Evolutionary conservation across 2,113 vertebrate species (phyloP).

Genomic region (Sterrhoptilus dennistouni): DNA sequence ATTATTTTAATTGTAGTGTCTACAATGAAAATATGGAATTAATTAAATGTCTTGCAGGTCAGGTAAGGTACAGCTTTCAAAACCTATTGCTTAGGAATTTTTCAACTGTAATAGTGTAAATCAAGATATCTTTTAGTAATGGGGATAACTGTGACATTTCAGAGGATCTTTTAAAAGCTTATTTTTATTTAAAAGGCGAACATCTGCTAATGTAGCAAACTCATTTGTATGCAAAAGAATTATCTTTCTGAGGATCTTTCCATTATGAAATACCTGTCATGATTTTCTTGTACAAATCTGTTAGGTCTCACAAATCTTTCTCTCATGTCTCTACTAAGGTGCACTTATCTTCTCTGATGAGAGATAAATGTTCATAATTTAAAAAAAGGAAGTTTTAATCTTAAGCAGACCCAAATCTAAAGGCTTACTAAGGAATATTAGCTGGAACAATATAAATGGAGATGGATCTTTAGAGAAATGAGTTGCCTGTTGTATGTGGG

Average conservation of each 20-base stretch:
- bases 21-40: slow-evolving; percentile 64
- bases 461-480: slow-evolving; percentile 39
- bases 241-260: slow-evolving; percentile 48
- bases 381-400: neutral
- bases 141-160: slow-evolving; percentile 60
- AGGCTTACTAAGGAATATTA: slow-evolving; percentile 46
- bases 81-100: slow-evolving; percentile 35
- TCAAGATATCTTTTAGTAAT: slow-evolving; percentile 67
- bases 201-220: slow-evolving; percentile 48
- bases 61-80: slow-evolving; percentile 52
- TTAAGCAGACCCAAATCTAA: slow-evolving; percentile 25
- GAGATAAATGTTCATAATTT: slow-evolving; percentile 53
- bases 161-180: slow-evolving; percentile 49
- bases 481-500: neutral
- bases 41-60: slow-evolving; percentile 46
- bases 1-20: slow-evolving; percentile 67
- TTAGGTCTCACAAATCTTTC: slow-evolving; percentile 60
- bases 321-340: slow-evolving; percentile 34
- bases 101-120: slow-evolving; percentile 59
- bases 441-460: slow-evolving; percentile 14
- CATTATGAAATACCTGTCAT: slow-evolving; percentile 58
- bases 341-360: slow-evolving; percentile 56
- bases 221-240: slow-evolving; percentile 51
- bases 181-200: slow-evolving; percentile 70
- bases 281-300: slow-evolving; percentile 48